Base-by-base conservation (phyloP, 2,797 vertebrate genomes). In the Acipenser transmontanus region DNA sequence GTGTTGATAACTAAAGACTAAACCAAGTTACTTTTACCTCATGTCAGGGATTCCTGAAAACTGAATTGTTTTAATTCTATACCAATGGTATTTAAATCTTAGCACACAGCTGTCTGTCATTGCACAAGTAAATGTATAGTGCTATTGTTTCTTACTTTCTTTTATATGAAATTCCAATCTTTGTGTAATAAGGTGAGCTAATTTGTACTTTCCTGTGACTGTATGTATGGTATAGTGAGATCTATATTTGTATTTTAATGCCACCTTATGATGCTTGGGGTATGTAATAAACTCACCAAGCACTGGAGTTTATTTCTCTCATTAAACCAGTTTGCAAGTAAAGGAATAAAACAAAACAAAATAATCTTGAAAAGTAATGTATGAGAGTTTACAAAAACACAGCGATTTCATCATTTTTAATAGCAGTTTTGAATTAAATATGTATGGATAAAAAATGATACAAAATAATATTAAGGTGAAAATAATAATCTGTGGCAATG, bases 91-190 rank as follows among this genome's bases (percentile, higher is more conserved):
- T 89, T 87, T 87, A 77, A 88, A 86, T 88, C 87, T 91, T 89
- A 90, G 88, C 89, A 90, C 88, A 89, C 86, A 87, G 87, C 84
- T 90, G 85, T 90, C 88, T 86, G 87, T 91, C 88, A 88, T 91
- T 91, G 88, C 89, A 91, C 87, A 91, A 85, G 86, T 88, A 82
- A 84, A 74, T 87, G 85, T 91, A 83, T 84, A 80, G 88, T 91
- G 86, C 84, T 86, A 86, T 86, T 80, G 72, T 50, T 72, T 88
- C 89, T 84, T 79, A 85, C 79, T 3, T 71, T 65, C 87, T 80
- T 91, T 91, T 89, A 78, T 87, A 66, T 66, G 64, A 89, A 68
- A 61, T 88, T 85, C 77, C 80, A 69, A 76, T 64, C 78, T 90
- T 89, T 87, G 82, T 91, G 88, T 90, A 85, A 88, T 83, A 85